phyloP scores from a whole-genome alignment of 2,888 invertebrate species.

The Taenaris catops region DNA sequence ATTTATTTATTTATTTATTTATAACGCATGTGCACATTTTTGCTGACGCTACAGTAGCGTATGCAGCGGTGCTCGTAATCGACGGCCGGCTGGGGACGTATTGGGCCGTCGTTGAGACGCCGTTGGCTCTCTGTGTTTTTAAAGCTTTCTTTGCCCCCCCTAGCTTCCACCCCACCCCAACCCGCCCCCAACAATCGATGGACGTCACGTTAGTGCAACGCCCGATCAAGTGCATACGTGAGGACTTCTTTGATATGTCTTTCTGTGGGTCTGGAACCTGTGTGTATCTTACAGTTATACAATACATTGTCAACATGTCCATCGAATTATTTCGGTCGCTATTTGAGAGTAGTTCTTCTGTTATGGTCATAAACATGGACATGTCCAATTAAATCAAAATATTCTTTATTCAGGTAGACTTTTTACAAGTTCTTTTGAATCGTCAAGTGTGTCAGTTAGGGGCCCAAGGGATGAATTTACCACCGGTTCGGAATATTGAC shows the following conservation, averaged over 20 bases:
- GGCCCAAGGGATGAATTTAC: no score
- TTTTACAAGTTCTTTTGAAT: no score
- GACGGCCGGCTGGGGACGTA: slow-evolving; percentile 74
- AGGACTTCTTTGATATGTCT: slow-evolving; percentile 64
- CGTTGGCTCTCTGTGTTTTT: slow-evolving; percentile 49
- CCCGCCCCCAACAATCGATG: slow-evolving; percentile 60
- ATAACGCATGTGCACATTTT: slow-evolving; percentile 7
- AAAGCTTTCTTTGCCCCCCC: slow-evolving; percentile 40
- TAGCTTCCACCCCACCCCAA: slow-evolving; percentile 30
- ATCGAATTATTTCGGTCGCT: no score
- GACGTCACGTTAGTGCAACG: slow-evolving; percentile 67
- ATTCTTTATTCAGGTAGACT: no score
- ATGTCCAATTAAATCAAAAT: no score
- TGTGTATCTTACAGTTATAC: no score
- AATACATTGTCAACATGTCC: no score
- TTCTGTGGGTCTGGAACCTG: slow-evolving; percentile 14
- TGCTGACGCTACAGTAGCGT: slow-evolving; percentile 42
- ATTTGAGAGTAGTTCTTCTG: no score
- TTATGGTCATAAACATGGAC: no score
- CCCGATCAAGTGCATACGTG: slow-evolving; percentile 73
- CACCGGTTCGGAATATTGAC: no score
- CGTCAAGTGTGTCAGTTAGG: no score
- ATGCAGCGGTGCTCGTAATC: slow-evolving; percentile 65
- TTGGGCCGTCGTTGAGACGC: slow-evolving; percentile 74
- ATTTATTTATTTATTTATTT: no score